A percentile compares a stretch with the other conserved stretches of the same genome.
phyloP scores from a whole-genome alignment of 1,140 invertebrate genomes.

The Ceratosolen solmsi region DNA sequence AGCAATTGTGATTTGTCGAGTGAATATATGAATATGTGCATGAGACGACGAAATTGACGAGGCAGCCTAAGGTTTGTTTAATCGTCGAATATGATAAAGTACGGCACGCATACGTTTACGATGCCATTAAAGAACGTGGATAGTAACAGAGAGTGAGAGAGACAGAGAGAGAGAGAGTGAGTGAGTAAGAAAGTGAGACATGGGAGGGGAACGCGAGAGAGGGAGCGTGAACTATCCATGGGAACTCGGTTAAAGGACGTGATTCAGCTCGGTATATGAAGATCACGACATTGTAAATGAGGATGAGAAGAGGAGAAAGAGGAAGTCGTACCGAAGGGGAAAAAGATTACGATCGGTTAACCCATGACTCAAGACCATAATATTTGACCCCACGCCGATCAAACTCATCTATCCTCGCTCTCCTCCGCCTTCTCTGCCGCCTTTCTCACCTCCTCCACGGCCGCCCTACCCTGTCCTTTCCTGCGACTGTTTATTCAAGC shows the following conservation, averaged over 20 bases:
- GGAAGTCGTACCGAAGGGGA: slow-evolving; percentile 50
- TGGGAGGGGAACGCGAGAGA: neutral
- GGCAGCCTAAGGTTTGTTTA: slow-evolving; percentile 16
- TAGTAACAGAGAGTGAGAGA: neutral
- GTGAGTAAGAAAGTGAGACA: slow-evolving; percentile 25
- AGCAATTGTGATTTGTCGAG: slow-evolving; percentile 37
- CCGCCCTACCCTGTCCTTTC: neutral
- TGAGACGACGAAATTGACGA: neutral
- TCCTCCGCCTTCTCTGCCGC: too few relatives aligned
- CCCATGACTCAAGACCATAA: slow-evolving; percentile 53
- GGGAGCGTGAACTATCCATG: slow-evolving; percentile 45
- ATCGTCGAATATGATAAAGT: slow-evolving; percentile 46
- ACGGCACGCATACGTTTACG: slow-evolving; percentile 40
- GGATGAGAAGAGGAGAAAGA: slow-evolving; percentile 44
- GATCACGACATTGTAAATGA: slow-evolving; percentile 56
- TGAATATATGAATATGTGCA: slow-evolving; percentile 24
- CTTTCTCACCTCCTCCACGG: slow-evolving; percentile 49
- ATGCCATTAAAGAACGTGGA: slow-evolving; percentile 39
- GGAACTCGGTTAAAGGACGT: slow-evolving; percentile 53
- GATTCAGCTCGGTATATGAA: slow-evolving; percentile 56
- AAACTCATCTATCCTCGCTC: too few relatives aligned
- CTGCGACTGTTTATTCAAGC: too few relatives aligned
- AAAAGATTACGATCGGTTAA: slow-evolving; percentile 56
- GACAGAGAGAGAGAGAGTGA: slow-evolving; percentile 33
- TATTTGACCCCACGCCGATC: slow-evolving; percentile 51